Evolutionary conservation across 2,888 invertebrate genomes (phyloP).

Genomic region (Philereme vetulata): DNA sequence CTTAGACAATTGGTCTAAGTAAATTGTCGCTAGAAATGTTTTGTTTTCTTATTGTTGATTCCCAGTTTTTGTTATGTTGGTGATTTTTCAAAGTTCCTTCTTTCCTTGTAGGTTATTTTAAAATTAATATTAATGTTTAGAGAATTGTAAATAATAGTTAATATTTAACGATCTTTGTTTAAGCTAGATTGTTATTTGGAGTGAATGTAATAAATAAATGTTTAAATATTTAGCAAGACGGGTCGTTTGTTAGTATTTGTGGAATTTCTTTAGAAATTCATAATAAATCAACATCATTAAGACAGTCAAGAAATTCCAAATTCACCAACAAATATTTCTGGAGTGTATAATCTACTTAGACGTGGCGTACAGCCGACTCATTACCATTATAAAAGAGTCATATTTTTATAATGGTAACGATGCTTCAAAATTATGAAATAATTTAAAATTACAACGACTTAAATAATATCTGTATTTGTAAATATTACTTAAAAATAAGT

Average conservation of each 20-base stretch:
- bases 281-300: background rate
- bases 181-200: slow-evolving; percentile 25
- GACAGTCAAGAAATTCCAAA: slow-evolving; percentile 7
- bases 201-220: slow-evolving; percentile 14
- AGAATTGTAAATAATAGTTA: slow-evolving; percentile 37
- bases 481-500: slow-evolving; percentile 13
- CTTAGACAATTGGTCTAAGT: slow-evolving; percentile 17
- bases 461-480: slow-evolving; percentile 24
- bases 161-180: slow-evolving; percentile 33
- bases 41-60: slow-evolving; percentile 35
- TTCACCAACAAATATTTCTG: slow-evolving; percentile 15
- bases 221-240: slow-evolving; percentile 13
- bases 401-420: slow-evolving; percentile 8
- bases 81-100: slow-evolving; percentile 67
- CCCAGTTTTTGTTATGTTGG: slow-evolving; percentile 46
- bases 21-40: slow-evolving; percentile 18
- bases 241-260: slow-evolving; percentile 29
- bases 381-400: slow-evolving; percentile 6
- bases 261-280: slow-evolving; percentile 23
- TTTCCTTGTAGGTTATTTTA: slow-evolving; percentile 49
- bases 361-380: slow-evolving; percentile 15
- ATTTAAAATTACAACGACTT: slow-evolving; percentile 36
- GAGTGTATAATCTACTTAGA: background rate
- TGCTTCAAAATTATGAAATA: slow-evolving; percentile 12
- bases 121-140: slow-evolving; percentile 24